Evolutionary conservation across 2,888 invertebrate genomes (phyloP).

Genomic region (Stegana nigrithorax): DNA sequence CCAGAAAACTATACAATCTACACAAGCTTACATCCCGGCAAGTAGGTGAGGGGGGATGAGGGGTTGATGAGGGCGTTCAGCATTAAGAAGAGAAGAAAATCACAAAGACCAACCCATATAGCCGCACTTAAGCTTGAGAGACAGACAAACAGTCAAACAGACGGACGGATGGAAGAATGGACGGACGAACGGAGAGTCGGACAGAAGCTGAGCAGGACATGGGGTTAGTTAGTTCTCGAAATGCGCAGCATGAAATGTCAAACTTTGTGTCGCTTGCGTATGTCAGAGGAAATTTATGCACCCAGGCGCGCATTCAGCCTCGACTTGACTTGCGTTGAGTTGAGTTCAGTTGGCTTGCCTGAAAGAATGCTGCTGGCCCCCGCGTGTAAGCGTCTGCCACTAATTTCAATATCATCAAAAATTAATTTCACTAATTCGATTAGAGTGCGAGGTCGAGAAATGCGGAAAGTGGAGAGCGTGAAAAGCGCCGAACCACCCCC

Average conservation of each 20-base stretch:
- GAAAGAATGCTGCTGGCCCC: slow-evolving; percentile 31
- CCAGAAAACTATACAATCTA: too few relatives aligned
- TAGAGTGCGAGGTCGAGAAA: slow-evolving; percentile 37
- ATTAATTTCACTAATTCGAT: slow-evolving; percentile 68
- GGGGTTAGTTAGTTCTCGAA: too few relatives aligned
- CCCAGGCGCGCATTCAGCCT: slow-evolving; percentile 32
- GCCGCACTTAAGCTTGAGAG: background rate
- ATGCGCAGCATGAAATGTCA: slow-evolving; percentile 51
- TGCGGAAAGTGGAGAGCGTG: too few relatives aligned
- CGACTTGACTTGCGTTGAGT: background rate
- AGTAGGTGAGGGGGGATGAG: too few relatives aligned
- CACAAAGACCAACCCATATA: background rate
- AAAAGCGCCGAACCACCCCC: background rate
- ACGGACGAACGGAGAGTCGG: slow-evolving; percentile 10
- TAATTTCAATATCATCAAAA: slow-evolving; percentile 68
- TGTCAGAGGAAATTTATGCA: slow-evolving; percentile 59
- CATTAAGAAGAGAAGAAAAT: background rate
- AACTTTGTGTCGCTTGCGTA: slow-evolving; percentile 49
- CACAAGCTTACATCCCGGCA: too few relatives aligned
- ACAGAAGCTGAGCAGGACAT: too few relatives aligned
- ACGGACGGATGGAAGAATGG: background rate
- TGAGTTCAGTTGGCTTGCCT: too few relatives aligned
- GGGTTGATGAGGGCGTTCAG: background rate
- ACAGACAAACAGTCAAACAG: slow-evolving; percentile 3
- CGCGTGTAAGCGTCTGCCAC: slow-evolving; percentile 50